Evolutionary conservation across 2,888 invertebrate species (phyloP), one percentile per base, ranked within the genome.

Genomic region (Sabatieria punctata): DNA sequence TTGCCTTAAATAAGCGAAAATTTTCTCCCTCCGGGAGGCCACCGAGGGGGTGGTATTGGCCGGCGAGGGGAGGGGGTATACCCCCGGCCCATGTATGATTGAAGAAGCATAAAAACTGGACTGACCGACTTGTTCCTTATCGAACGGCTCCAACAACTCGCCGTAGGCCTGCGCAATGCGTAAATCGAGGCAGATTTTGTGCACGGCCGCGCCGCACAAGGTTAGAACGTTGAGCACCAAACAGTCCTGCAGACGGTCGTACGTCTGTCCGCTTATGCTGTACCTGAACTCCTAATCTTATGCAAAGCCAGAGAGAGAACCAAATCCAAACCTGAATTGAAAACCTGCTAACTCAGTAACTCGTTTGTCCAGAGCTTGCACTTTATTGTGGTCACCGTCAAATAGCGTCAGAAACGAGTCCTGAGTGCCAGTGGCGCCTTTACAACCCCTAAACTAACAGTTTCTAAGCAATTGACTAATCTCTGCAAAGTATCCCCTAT

Each of bases 351-450:
- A 30, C 15, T 15, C 15, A 15, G 30, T 30, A 8, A 30, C 30
- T 11, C 8, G 8, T 15, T 30, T 15, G 8, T 30, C 8, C 30
- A 30, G 30, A 11, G 8, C 15, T 15, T 30, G 8, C 8, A 30
- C 61, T 48, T 91, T 93, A 2, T 74, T 71, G 19, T 79, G 74
- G 61, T 97, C 80, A 18, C 75, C 85, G 55, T 85, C 78, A 66
- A 97, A 93, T 0, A 97, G 76, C 61, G 86, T 82, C 50, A 97
- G 68, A 68, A 95, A 95, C 0, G 88, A 89, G 0, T 93, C 93
- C 67, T 95, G 95, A 0, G 95, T 95, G 25, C 97, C 97, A 0
- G 97, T 99, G 2, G 97, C 97, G 15, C 97, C 97, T 68, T 99
- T 97, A 11, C 89, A 86, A 8, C 97, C 95, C 21, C 97, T 78